Base-by-base conservation (phyloP, 2,113 vertebrate species). In the Festucalex cinctus region DNA sequence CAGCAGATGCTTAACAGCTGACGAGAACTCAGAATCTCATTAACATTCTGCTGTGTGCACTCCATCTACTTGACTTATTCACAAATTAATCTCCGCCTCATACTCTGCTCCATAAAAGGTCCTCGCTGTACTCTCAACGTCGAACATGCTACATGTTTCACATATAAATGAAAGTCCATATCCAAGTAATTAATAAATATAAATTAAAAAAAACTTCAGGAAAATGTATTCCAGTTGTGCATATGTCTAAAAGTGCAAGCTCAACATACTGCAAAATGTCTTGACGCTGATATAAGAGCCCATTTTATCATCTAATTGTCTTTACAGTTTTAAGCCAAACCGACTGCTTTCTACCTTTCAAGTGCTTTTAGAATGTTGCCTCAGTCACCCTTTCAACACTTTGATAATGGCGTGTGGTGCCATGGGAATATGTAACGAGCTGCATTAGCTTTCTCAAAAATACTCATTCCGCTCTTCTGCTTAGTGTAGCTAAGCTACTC, bases 11-110 rank as follows among this genome's bases (percentile, higher is more conserved):
- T 82, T 43, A 66, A 57, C 66, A 80, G 51, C 37, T 9, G 10
- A 65, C 62, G 57, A 66, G 54, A 63, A 12, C 28, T 76, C 43
- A n/a, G 69, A 51, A 49, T 26, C 76, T 83, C 66, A 88, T 90
- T 85, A 80, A 68, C 70, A 88, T 86, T 83, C 78, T 62, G 78
- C 71, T 70, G 74, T 51, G 69, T 73, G 70, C 69, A 19, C 77
- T 77, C 71, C 71, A 77, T 86, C 80, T 83, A 75, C 76, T 86
- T 88, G 87, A 86, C 84, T 87, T 83, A 84, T 77, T 84, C 76
- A 74, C 82, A 89, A 90, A 89, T 88, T 78, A 80, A 90, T 85
- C 87, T 85, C 53, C 66, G 73, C 32, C 56, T 74, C 66, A 75
- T 79, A 84, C 69, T 77, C 59, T 22, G 26, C 41, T 43, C 66